These are phyloP conservation scores for Zaprionus bogoriensis DNA, from an alignment of 2,888 invertebrate genomes.

Conservation along the genomic window DNA sequence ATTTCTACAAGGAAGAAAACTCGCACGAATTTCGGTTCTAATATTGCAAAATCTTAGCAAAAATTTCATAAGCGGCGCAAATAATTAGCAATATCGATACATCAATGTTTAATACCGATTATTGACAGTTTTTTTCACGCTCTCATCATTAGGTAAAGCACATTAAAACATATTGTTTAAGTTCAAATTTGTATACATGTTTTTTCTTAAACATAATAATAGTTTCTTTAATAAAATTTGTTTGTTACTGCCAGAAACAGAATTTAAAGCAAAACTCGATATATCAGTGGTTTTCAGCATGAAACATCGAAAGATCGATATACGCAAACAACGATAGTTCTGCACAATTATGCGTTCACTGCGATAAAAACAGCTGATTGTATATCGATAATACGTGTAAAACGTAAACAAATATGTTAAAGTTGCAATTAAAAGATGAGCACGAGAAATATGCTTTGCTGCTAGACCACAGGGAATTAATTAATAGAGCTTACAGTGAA, in stretches of 20 bases:
- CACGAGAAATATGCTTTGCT: conserved; percentile 51
- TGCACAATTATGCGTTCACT: background rate
- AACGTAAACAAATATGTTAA: conserved; percentile 53
- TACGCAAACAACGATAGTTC: too few species aligned
- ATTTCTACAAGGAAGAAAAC: background rate
- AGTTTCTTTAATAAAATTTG: too few species aligned
- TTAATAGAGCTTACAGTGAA: conserved; percentile 57
- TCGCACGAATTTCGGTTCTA: background rate
- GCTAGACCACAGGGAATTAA: conserved; percentile 71
- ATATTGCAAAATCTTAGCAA: background rate
- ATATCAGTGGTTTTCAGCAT: too few species aligned
- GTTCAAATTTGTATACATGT: too few species aligned
- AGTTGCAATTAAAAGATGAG: conserved; percentile 34
- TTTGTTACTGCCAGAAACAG: too few species aligned
- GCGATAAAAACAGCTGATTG: background rate
- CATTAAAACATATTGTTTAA: too few species aligned
- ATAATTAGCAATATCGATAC: background rate
- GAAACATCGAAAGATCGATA: too few species aligned
- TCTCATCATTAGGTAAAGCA: too few species aligned
- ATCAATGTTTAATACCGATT: too few species aligned
- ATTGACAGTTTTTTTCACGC: too few species aligned
- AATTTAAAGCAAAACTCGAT: too few species aligned
- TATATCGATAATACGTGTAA: conserved; percentile 22
- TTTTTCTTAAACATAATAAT: too few species aligned
- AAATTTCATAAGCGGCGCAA: background rate